A percentile compares a stretch with the other conserved stretches of the same genome.
Evolutionary conservation across 2,113 vertebrate species (phyloP).

Genomic region (Canis aureus): DNA sequence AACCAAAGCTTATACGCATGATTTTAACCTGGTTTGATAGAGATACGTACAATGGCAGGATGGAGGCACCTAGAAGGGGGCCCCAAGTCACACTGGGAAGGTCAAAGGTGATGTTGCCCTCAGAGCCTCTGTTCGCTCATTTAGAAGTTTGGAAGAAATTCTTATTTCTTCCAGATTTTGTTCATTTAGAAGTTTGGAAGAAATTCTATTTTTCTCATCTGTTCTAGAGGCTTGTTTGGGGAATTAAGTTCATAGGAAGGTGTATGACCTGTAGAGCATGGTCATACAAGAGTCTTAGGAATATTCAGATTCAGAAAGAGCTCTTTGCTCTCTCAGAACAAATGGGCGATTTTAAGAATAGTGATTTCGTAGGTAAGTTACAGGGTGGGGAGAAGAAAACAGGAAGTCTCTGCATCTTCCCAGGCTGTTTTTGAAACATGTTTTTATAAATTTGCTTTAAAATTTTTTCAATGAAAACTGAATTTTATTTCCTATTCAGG

Average conservation of each 20-base stretch:
- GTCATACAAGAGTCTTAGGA: neutral
- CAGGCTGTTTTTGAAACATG: constrained; percentile 56
- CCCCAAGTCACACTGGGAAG: neutral
- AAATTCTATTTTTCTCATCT: neutral
- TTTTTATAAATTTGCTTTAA: constrained; percentile 65
- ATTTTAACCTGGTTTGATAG: neutral
- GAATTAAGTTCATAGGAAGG: neutral
- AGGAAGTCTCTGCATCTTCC: neutral
- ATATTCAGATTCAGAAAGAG: neutral
- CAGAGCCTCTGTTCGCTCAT: neutral
- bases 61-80: neutral
- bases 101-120: neutral
- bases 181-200: neutral
- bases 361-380: neutral
- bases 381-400: neutral
- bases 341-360: neutral
- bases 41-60: neutral
- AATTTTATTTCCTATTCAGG: constrained; percentile 64
- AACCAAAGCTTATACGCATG: neutral
- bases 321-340: neutral
- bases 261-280: fast-evolving
- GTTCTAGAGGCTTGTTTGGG: neutral
- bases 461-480: constrained; percentile 68
- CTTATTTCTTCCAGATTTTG: neutral
- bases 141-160: neutral